Percentiles rank a stretch among this genome's conserved stretches.
Evolutionary conservation across 2,888 invertebrate species (phyloP).

Genomic region (Notodonta ziczac): DNA sequence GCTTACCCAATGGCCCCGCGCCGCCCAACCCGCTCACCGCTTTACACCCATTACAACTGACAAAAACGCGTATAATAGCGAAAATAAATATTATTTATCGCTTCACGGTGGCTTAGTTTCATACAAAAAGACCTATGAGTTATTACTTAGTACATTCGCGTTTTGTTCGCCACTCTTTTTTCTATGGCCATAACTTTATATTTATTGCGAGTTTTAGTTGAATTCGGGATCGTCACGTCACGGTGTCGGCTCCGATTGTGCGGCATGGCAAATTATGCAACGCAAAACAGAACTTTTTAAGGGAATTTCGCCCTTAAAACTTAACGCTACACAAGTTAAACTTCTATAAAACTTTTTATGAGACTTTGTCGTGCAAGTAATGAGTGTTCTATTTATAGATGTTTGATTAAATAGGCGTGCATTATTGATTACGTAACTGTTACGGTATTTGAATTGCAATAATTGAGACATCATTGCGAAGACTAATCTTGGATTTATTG

Average conservation of each 20-base stretch:
- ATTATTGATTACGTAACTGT: constrained; percentile 43
- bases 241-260: constrained; percentile 66
- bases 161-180: constrained; percentile 74
- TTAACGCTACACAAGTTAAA: background rate
- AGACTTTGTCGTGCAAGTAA: background rate
- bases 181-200: constrained; percentile 80
- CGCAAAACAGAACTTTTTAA: constrained; percentile 18
- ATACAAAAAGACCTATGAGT: constrained; percentile 82
- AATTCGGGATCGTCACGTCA: constrained; percentile 78
- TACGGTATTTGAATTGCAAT: constrained; percentile 23
- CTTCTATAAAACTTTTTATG: background rate
- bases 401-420: constrained; percentile 51
- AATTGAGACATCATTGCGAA: constrained; percentile 28
- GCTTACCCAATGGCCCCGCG: constrained; percentile 43
- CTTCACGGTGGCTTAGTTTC: constrained; percentile 83
- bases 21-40: constrained; percentile 55
- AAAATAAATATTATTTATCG: constrained; percentile 85
- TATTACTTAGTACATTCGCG: constrained; percentile 80
- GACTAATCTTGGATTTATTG: too few relatives aligned
- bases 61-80: constrained; percentile 84
- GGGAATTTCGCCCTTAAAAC: constrained; percentile 36
- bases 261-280: constrained; percentile 48
- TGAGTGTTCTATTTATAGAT: constrained; percentile 13
- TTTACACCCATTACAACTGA: constrained; percentile 80
- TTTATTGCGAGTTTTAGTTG: constrained; percentile 81